Evolutionary conservation across 2,113 vertebrate genomes (phyloP).

Genomic region (Sylvilagus bachmani): DNA sequence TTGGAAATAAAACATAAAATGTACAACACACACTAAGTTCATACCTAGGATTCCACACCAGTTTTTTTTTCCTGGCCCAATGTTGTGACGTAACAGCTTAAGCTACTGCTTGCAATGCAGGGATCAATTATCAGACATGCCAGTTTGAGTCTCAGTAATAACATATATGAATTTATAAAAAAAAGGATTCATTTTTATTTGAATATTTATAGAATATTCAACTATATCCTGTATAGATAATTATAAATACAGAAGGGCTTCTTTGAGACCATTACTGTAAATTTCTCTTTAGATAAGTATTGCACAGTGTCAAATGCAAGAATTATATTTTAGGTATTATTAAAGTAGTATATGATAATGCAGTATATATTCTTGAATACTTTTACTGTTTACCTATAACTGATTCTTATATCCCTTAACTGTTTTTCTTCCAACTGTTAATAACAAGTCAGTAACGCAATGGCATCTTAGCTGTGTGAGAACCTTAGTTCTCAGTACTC

Average conservation of each 20-base stretch:
- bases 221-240: not conserved
- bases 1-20: constrained; percentile 25
- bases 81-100: no score
- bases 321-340: constrained; percentile 6
- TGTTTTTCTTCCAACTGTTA: constrained; percentile 47
- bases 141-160: not conserved
- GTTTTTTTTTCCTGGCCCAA: no score
- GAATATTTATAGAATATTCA: not conserved
- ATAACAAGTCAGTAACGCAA: not conserved
- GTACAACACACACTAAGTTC: not conserved
- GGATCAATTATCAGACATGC: no score
- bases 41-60: not conserved
- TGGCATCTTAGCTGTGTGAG: not conserved
- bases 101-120: no score
- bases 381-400: not conserved
- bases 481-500: not conserved
- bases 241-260: not conserved
- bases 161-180: not conserved
- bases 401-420: not conserved
- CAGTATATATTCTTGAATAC: not conserved
- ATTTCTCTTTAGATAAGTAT: constrained; percentile 21
- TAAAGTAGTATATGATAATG: not conserved
- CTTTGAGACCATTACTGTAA: constrained; percentile 26
- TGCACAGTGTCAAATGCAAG: not conserved
- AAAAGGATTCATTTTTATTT: not conserved